phyloP scores from a whole-genome alignment of 2,888 invertebrate species.

The Pristionchus exspectatus region DNA sequence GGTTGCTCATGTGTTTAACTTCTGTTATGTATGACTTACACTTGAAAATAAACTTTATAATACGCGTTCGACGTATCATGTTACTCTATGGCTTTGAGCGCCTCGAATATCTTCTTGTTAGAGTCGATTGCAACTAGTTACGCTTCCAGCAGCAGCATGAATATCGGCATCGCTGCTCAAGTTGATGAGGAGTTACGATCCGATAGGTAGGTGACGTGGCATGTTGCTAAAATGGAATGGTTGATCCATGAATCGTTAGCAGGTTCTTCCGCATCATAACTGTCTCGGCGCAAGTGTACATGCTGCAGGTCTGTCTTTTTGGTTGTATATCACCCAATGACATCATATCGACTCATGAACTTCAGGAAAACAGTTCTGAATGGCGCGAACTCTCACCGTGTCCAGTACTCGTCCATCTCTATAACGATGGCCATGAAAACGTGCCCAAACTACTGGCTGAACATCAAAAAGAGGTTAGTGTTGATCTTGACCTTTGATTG shows the following conservation, averaged over 20 bases:
- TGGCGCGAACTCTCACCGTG: constrained; percentile 51
- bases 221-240: too few relatives aligned
- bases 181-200: constrained; percentile 51
- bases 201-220: constrained; percentile 12
- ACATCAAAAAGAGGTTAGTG: constrained; percentile 29
- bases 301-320: constrained; percentile 22
- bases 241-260: neutral
- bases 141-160: constrained; percentile 44
- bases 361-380: constrained; percentile 53
- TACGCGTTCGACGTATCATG: neutral
- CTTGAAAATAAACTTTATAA: neutral
- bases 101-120: neutral
- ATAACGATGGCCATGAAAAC: constrained; percentile 42
- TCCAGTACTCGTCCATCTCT: constrained; percentile 54
- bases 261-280: constrained; percentile 50
- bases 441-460: constrained; percentile 44
- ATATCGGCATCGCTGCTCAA: constrained; percentile 49
- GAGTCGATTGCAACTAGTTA: neutral
- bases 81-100: neutral
- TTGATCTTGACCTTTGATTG: neutral
- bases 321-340: too few relatives aligned
- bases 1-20: constrained; percentile 3
- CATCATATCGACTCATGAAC: neutral
- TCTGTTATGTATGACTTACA: neutral
- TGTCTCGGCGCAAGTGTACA: constrained; percentile 50